Percentiles rank a stretch among this genome's conserved stretches.
Evolutionary conservation across 2,888 invertebrate species (phyloP).

Genomic region (Syritta pipiens): DNA sequence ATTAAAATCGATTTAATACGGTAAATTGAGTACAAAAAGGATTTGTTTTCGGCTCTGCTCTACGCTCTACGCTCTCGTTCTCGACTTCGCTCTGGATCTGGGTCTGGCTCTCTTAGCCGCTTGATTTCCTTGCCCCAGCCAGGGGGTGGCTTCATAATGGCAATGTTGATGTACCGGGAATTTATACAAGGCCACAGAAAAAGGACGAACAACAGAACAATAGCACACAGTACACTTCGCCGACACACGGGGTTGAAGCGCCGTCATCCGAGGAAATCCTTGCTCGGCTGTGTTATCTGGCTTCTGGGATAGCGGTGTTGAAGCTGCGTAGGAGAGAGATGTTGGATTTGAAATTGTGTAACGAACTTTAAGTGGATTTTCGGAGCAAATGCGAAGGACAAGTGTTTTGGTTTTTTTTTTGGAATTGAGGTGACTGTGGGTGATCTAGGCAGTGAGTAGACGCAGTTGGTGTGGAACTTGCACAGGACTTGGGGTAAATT

Average conservation of each 20-base stretch:
- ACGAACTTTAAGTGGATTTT: constrained; percentile 40
- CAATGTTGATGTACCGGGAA: constrained; percentile 26
- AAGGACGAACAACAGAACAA: constrained; percentile 27
- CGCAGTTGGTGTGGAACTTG: too few relatives aligned
- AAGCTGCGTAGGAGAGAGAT: constrained; percentile 11
- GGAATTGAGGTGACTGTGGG: too few relatives aligned
- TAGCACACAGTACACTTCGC: too few relatives aligned
- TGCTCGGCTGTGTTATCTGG: constrained; percentile 37
- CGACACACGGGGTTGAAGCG: too few relatives aligned
- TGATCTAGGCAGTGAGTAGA: too few relatives aligned
- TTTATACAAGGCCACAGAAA: constrained; percentile 22
- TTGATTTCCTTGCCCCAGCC: not conserved
- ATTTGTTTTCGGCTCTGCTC: constrained; percentile 45
- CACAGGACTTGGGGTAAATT: too few relatives aligned
- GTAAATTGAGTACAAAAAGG: constrained; percentile 58
- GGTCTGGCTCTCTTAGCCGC: too few relatives aligned
- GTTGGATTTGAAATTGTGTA: constrained; percentile 40
- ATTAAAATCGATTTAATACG: constrained; percentile 67
- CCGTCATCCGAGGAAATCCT: constrained; percentile 54
- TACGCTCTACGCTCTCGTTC: not conserved
- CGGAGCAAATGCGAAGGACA: constrained; percentile 26
- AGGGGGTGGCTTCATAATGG: not conserved
- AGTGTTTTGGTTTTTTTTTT: too few relatives aligned
- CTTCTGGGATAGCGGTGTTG: constrained; percentile 15
- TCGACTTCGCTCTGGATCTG: not conserved